Conservation (phyloP, 2,888 invertebrate species). For the Troides helena region DNA sequence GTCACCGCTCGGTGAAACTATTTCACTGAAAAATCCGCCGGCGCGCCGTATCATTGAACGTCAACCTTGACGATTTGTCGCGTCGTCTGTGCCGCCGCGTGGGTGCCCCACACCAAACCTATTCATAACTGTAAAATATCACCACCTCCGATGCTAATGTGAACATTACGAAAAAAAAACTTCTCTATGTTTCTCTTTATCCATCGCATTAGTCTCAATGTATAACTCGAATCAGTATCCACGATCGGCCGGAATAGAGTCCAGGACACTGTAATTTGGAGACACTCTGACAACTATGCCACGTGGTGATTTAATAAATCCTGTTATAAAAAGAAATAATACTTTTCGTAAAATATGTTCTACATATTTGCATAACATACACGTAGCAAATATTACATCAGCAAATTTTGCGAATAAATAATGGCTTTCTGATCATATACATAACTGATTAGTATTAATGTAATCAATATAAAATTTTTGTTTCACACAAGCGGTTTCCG, state of each 20-base stretch:
- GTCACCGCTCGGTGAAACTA: constrained; percentile 73
- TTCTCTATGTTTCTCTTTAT: background rate
- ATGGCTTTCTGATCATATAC: constrained; percentile 13
- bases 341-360: constrained; percentile 4
- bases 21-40: constrained; percentile 77
- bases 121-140: constrained; percentile 70
- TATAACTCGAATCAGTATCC: background rate
- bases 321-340: background rate
- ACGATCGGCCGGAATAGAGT: background rate
- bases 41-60: constrained; percentile 68
- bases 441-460: constrained; percentile 17
- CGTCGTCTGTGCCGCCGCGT: constrained; percentile 70
- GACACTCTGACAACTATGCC: background rate
- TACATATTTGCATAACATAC: constrained; percentile 14
- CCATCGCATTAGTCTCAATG: background rate
- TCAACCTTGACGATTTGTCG: constrained; percentile 77
- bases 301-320: background rate
- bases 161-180: background rate
- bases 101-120: constrained; percentile 62
- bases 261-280: background rate
- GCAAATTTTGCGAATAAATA: constrained; percentile 17
- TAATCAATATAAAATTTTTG: constrained; percentile 15
- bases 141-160: constrained; percentile 54
- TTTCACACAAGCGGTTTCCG: constrained; percentile 4
- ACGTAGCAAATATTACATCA: constrained; percentile 12